These are phyloP conservation scores for Macropus fuliginosus DNA, from an alignment of 2,797 vertebrate species.

Conservation along the genomic window DNA sequence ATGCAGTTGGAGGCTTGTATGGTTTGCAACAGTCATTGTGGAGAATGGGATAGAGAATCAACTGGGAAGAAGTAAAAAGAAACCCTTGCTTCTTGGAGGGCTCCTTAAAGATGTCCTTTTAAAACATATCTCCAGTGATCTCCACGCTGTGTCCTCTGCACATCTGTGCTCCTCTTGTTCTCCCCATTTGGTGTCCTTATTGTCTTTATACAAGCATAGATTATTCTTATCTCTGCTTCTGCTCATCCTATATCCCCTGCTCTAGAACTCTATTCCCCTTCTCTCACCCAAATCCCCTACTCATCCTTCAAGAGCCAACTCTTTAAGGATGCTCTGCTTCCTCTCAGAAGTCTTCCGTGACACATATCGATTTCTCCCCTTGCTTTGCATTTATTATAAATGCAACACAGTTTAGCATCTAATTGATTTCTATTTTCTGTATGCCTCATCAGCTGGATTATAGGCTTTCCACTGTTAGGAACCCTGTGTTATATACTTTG, in stretches of 20 bases:
- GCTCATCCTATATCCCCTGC: neutral
- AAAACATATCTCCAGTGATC: neutral
- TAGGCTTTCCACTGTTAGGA: neutral
- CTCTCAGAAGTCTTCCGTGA: neutral
- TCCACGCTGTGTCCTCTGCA: neutral
- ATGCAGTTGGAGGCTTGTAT: neutral
- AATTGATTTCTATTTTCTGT: neutral
- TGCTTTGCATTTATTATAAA: neutral
- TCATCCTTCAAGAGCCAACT: neutral
- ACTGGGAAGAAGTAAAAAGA: neutral
- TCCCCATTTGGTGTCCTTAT: neutral
- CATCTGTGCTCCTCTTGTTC: neutral
- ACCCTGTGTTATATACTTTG: neutral
- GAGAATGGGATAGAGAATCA: neutral
- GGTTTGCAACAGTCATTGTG: neutral
- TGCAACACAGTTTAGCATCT: neutral
- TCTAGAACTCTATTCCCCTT: neutral
- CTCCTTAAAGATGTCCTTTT: neutral
- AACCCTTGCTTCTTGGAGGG: neutral
- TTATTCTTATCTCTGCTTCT: neutral
- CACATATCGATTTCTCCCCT: neutral
- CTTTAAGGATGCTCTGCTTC: neutral
- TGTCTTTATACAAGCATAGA: neutral
- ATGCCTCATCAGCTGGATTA: neutral
- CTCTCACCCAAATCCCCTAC: neutral